Evolutionary conservation across 2,888 invertebrate genomes (phyloP).

Genomic region (Cantharis rufa): DNA sequence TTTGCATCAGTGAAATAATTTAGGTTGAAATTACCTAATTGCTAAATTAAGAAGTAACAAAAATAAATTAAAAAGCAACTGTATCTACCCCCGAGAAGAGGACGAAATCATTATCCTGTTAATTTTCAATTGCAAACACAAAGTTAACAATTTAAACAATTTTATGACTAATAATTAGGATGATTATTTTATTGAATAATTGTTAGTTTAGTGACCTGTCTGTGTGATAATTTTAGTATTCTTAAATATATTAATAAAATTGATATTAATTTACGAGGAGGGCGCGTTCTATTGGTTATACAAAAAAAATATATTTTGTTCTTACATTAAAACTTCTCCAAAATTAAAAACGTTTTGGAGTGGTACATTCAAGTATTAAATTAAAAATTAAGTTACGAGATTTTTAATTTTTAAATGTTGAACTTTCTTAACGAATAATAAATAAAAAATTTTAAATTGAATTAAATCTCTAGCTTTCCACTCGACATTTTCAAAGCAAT

Average conservation of each 20-base stretch:
- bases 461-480: not conserved
- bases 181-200: not conserved
- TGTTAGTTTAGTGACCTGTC: not conserved
- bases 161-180: not conserved
- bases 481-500: not conserved
- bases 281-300: too few species aligned
- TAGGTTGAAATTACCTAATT: not conserved
- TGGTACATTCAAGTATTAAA: not conserved
- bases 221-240: not conserved
- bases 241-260: too few species aligned
- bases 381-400: not conserved
- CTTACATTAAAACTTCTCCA: too few species aligned
- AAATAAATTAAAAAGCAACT: not conserved
- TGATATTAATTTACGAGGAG: too few species aligned
- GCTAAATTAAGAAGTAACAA: not conserved
- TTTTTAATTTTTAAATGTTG: not conserved
- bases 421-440: not conserved
- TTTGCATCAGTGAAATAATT: not conserved
- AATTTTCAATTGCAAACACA: not conserved
- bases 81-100: not conserved
- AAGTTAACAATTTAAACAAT: not conserved
- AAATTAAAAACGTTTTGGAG: too few species aligned
- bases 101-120: not conserved
- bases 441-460: not conserved
- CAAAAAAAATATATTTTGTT: too few species aligned